phyloP scores from a whole-genome alignment of 2,888 invertebrate species.

The Bugula neritina region DNA sequence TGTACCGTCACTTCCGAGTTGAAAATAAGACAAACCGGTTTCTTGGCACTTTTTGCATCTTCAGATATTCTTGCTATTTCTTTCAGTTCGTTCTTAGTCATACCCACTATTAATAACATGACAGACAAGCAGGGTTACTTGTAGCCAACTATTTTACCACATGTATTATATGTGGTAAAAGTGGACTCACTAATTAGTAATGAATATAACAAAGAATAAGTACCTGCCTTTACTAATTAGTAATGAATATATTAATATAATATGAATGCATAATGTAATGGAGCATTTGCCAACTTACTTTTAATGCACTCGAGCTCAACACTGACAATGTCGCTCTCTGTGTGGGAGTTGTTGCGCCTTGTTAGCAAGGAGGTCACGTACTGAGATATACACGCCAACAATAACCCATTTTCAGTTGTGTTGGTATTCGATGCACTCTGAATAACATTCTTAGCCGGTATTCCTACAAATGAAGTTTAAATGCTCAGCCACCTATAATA shows the following conservation, averaged over 20 bases:
- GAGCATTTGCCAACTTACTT: no score
- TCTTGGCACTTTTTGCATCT: constrained; percentile 34
- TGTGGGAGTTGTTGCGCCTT: no score
- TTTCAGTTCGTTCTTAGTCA: constrained; percentile 38
- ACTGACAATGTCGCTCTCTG: neutral
- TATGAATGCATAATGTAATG: no score
- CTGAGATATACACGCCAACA: neutral
- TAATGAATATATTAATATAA: no score
- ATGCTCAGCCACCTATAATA: no score
- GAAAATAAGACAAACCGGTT: constrained; percentile 4
- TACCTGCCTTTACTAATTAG: no score
- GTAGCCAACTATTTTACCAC: no score
- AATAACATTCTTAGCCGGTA: neutral
- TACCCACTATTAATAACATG: constrained; percentile 33
- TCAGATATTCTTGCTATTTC: constrained; percentile 35
- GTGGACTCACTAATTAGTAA: neutral
- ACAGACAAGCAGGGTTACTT: no score
- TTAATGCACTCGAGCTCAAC: constrained; percentile 13
- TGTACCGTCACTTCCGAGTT: neutral
- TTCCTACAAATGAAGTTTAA: neutral
- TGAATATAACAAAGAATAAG: no score
- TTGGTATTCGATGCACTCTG: neutral
- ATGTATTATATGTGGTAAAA: neutral
- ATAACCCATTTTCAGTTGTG: neutral
- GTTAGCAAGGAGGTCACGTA: neutral